phyloP scores from a whole-genome alignment of 2,113 vertebrate species.

The Malurus elegans region DNA sequence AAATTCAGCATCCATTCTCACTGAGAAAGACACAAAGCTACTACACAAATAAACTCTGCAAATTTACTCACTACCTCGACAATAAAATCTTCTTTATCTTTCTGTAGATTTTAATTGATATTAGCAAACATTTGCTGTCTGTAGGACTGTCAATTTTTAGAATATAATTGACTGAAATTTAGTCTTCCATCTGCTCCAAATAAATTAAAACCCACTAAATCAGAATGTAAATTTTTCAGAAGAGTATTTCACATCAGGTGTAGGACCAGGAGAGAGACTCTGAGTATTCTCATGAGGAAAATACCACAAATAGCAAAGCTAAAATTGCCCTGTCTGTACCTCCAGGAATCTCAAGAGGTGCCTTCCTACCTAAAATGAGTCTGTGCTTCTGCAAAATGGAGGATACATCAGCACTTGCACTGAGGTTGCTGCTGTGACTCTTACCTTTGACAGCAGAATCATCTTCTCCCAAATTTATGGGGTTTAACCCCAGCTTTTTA shows the following conservation, averaged over 20 bases:
- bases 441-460: constrained; percentile 62
- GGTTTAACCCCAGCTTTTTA: constrained; percentile 27
- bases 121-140: background rate
- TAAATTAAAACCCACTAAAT: background rate
- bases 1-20: background rate
- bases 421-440: background rate
- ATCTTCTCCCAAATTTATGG: background rate
- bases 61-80: background rate
- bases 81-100: background rate
- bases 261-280: background rate
- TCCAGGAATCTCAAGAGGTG: background rate
- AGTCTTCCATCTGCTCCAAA: background rate
- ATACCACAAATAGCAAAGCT: background rate
- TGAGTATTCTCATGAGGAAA: background rate
- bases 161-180: background rate
- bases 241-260: background rate
- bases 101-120: background rate
- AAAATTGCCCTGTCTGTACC: background rate
- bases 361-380: background rate
- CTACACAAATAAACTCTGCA: background rate
- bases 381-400: background rate
- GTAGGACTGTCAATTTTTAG: background rate
- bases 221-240: background rate
- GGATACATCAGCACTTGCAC: background rate
- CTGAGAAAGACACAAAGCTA: background rate